These are phyloP conservation scores for Mayetiola destructor DNA, from an alignment of 2,888 invertebrate genomes.

Conservation along the genomic window DNA sequence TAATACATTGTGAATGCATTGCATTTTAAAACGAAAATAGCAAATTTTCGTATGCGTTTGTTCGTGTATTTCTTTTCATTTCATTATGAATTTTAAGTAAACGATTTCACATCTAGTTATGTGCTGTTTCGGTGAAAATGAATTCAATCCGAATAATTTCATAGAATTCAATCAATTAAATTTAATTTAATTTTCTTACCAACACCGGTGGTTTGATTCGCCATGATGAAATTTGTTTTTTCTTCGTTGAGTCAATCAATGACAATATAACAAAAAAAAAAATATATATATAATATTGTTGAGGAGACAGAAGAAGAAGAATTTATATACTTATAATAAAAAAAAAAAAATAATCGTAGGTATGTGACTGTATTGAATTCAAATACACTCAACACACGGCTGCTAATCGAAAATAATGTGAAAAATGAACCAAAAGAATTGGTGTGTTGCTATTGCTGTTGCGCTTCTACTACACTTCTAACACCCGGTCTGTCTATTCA, in stretches of 20 bases:
- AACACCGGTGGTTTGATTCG: constrained; percentile 82
- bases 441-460: constrained; percentile 8
- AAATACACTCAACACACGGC: constrained; percentile 7
- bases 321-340: no score
- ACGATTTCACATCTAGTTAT: background rate
- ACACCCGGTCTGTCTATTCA: constrained; percentile 9
- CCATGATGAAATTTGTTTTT: constrained; percentile 44
- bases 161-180: background rate
- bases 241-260: constrained; percentile 11
- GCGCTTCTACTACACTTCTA: background rate
- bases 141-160: background rate
- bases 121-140: background rate
- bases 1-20: no score
- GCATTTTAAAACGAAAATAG: no score
- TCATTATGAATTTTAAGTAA: no score
- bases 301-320: background rate
- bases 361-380: background rate
- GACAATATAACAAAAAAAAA: constrained; percentile 13
- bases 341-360: no score
- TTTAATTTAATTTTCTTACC: constrained; percentile 43
- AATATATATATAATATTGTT: no score
- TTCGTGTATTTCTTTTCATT: background rate
- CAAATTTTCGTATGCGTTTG: background rate
- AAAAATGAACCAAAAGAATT: no score
- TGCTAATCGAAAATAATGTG: background rate